Evolutionary conservation across 2,113 vertebrate species (phyloP).

Genomic region (Thalassoma bifasciatum): DNA sequence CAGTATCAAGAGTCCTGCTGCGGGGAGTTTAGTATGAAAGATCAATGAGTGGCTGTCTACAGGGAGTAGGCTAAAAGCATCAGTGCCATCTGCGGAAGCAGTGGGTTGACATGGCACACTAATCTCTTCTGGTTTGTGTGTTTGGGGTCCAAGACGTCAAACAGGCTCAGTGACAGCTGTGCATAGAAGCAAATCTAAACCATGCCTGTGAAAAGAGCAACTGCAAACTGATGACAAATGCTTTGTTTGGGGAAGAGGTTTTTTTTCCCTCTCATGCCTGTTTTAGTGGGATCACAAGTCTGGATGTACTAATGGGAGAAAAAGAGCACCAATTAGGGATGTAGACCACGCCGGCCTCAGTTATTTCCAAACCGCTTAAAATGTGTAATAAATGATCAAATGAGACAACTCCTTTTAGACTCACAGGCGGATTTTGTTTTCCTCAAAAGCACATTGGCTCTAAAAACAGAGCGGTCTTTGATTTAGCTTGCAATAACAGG

Average conservation of each 20-base stretch:
- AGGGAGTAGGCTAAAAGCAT: constrained; percentile 78
- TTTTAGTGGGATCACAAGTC: constrained; percentile 80
- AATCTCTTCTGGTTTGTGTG: constrained; percentile 82
- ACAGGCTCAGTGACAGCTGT: constrained; percentile 82
- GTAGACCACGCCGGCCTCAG: constrained; percentile 79
- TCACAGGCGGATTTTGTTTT: constrained; percentile 82
- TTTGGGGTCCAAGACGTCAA: constrained; percentile 78
- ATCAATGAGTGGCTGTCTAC: constrained; percentile 80
- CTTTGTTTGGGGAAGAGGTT: constrained; percentile 75
- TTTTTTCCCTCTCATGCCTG: constrained; percentile 62
- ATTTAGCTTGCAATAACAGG: constrained; percentile 72
- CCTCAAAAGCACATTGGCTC: constrained; percentile 78
- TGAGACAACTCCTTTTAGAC: constrained; percentile 82
- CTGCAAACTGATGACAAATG: constrained; percentile 82
- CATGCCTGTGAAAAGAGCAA: constrained; percentile 76
- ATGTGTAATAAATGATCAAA: constrained; percentile 87
- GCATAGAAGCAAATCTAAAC: constrained; percentile 75
- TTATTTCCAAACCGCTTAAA: constrained; percentile 85
- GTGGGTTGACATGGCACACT: constrained; percentile 79
- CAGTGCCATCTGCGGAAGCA: constrained; percentile 81
- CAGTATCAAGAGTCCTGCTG: constrained; percentile 78
- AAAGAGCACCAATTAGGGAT: constrained; percentile 81
- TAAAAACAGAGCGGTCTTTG: constrained; percentile 83
- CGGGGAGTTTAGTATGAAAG: constrained; percentile 80
- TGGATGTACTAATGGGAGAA: constrained; percentile 83